phyloP scores from a whole-genome alignment of 1,140 invertebrate genomes.

The Cotesia vestalis region DNA sequence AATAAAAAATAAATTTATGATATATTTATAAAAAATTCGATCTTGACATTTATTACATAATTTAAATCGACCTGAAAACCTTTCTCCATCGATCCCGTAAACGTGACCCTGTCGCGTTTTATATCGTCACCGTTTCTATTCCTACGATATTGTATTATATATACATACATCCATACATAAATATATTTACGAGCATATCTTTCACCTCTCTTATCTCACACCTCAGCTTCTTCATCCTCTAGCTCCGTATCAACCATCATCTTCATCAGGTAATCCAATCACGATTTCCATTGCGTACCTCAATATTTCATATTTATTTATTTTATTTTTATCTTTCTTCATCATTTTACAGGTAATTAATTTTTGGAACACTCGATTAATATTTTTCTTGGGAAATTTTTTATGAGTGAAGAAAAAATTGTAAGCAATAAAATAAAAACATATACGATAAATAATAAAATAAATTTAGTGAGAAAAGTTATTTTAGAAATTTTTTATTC shows the following conservation, averaged over 20 bases:
- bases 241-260: neutral
- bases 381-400: too few relatives aligned
- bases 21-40: constrained; percentile 28
- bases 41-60: constrained; percentile 36
- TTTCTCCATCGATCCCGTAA: constrained; percentile 34
- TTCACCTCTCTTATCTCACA: too few relatives aligned
- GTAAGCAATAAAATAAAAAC: too few relatives aligned
- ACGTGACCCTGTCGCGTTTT: constrained; percentile 15
- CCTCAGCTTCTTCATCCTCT: too few relatives aligned
- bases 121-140: neutral
- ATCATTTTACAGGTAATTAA: too few relatives aligned
- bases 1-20: neutral
- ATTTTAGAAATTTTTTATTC: too few relatives aligned
- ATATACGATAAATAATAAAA: neutral
- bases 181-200: neutral
- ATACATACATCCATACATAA: neutral
- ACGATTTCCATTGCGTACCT: constrained; percentile 10
- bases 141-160: neutral
- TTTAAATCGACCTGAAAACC: constrained; percentile 31
- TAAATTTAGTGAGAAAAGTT: constrained; percentile 4
- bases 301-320: neutral
- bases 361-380: too few relatives aligned
- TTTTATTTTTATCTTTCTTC: constrained; percentile 9
- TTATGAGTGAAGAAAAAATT: too few relatives aligned
- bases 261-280: constrained; percentile 8